A percentile compares a stretch with the other conserved stretches of the same genome.
phyloP scores from a whole-genome alignment of 2,888 invertebrate genomes.

The Morpho achilles region DNA sequence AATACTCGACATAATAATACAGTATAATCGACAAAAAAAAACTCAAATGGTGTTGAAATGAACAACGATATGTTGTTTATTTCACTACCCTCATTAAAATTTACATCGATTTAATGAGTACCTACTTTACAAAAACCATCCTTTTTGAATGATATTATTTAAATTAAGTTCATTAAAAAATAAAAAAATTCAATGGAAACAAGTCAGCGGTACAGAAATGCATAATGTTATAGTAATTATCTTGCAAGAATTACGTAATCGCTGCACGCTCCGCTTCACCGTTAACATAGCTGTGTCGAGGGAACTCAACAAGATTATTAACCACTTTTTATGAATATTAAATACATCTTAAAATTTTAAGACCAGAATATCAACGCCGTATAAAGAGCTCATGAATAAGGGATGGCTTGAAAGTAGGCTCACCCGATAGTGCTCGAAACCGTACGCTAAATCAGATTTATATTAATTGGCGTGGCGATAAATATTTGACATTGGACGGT shows the following conservation, averaged over 20 bases:
- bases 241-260: slow-evolving; percentile 41
- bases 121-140: no score
- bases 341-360: not conserved
- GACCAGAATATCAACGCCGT: not conserved
- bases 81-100: no score
- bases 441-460: no score
- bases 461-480: no score
- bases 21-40: no score
- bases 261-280: slow-evolving; percentile 26
- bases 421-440: no score
- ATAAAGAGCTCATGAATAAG: not conserved
- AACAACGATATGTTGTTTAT: no score
- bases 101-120: no score
- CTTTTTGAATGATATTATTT: no score
- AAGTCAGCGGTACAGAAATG: slow-evolving; percentile 25
- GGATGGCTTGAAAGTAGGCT: not conserved
- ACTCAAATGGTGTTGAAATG: no score
- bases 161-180: not conserved
- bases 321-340: not conserved
- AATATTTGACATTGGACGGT: no score
- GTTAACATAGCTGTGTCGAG: slow-evolving; percentile 21
- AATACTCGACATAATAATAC: no score
- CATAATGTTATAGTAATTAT: slow-evolving; percentile 42
- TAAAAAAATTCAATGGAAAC: slow-evolving; percentile 12
- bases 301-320: slow-evolving; percentile 11